These are phyloP conservation scores for Margaritifera margaritifera DNA, from an alignment of 2,888 invertebrate species.

Conservation along the genomic window DNA sequence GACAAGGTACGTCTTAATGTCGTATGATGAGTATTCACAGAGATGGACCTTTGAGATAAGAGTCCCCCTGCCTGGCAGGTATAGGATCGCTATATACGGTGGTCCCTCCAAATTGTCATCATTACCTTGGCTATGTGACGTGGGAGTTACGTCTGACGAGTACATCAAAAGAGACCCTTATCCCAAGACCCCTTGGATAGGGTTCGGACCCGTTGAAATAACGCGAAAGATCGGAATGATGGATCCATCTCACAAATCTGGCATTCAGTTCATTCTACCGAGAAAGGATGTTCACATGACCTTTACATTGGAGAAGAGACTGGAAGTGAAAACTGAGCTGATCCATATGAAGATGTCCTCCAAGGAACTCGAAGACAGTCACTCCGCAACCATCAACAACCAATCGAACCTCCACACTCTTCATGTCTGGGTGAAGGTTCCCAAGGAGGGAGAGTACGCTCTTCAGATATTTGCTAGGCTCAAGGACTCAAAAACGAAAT, in stretches of 20 bases:
- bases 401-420: slow-evolving; percentile 25
- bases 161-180: slow-evolving; percentile 17
- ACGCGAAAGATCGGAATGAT: slow-evolving; percentile 23
- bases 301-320: slow-evolving; percentile 20
- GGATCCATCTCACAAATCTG: slow-evolving; percentile 33
- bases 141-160: slow-evolving; percentile 12
- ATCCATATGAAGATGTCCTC: not conserved
- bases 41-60: slow-evolving; percentile 34
- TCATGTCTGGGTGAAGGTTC: slow-evolving; percentile 24
- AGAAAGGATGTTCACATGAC: slow-evolving; percentile 32
- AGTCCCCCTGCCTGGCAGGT: slow-evolving; percentile 37
- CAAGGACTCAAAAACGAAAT: slow-evolving; percentile 8
- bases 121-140: slow-evolving; percentile 35
- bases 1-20: slow-evolving; percentile 26
- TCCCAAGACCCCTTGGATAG: slow-evolving; percentile 27
- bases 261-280: slow-evolving; percentile 31
- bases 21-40: slow-evolving; percentile 25
- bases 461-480: slow-evolving; percentile 24
- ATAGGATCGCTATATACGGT: slow-evolving; percentile 34
- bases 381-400: slow-evolving; percentile 23
- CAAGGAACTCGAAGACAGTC: no score
- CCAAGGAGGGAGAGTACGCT: slow-evolving; percentile 33
- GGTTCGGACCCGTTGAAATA: slow-evolving; percentile 33
- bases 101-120: slow-evolving; percentile 16
- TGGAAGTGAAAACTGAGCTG: slow-evolving; percentile 18